A percentile compares a stretch with the other conserved stretches of the same genome.
Conservation (phyloP, 2,797 vertebrate species). For the Typhlichthys eigenmanni region DNA sequence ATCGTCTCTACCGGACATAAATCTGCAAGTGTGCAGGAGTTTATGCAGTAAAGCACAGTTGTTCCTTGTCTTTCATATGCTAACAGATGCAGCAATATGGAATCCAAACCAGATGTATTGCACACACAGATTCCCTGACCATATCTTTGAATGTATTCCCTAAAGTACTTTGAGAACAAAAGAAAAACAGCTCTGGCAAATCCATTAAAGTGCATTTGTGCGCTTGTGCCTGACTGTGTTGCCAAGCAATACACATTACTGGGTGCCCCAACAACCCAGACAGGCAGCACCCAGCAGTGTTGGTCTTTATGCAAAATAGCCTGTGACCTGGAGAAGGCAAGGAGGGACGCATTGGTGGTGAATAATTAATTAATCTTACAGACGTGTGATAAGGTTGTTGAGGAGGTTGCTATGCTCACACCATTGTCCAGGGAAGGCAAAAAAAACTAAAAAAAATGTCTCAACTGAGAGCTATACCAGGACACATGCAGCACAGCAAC, state of each 20-base stretch:
- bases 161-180: neutral
- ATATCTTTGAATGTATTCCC: slow-evolving; percentile 11
- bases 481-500: neutral
- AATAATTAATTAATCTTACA: slow-evolving; percentile 7
- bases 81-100: neutral
- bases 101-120: neutral
- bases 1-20: slow-evolving; percentile 40
- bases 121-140: neutral
- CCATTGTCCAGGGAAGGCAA: neutral
- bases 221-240: slow-evolving; percentile 3
- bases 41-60: neutral
- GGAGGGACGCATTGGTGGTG: neutral
- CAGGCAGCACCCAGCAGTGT: neutral
- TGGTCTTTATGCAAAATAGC: neutral
- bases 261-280: neutral
- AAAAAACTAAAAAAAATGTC: neutral
- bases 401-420: neutral
- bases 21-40: neutral
- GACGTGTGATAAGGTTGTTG: neutral
- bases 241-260: neutral
- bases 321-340: neutral
- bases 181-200: neutral
- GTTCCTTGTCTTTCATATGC: neutral
- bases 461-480: neutral
- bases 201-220: slow-evolving; percentile 1